Base-by-base conservation (phyloP, 2,113 vertebrate species). In the Thymallus thymallus region DNA sequence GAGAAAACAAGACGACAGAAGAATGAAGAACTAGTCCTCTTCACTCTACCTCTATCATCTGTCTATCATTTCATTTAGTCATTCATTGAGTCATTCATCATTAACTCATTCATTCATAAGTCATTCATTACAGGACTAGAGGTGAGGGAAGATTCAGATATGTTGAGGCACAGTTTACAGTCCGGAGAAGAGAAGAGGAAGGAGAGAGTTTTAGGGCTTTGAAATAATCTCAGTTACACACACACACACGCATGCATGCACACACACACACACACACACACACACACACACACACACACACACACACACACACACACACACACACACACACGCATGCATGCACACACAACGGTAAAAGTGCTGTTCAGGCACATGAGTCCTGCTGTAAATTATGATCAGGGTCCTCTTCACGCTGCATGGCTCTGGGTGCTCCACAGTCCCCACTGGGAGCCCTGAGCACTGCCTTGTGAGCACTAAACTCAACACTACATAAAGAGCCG, bases 361-460 rank as follows among this genome's bases (percentile, higher is more conserved):
- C 91, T 91, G 90, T 66, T 82, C 84, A 77, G 80, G 90, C 92
- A 91, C 86, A 91, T 30, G 32, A 93, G 91, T 93, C 92, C 91
- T 77, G 91, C 87, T 91, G 93, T 96, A 95, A 94, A 93, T 91
- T 87, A 93, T 91, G 95, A 95, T 93, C 91, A 4, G 91, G 87
- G 88, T 87, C 89, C 88, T 90, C 85, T 90, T 90, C 90, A 91
- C 86, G 86, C 89, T 88, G 85, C 82, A 91, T 91, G 85, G 86
- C 86, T 91, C 81, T 85, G 88, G 90, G 89, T 89, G 86, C 87
- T 9, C 1, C 6, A 35, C 35, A 35, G 35, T 35, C 35, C 6
- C 35, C 35, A 9, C 1, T 70, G 85, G 80, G 81, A 79, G 55
- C 12, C 29, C 51, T 13, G 68, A 68, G 68, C 23, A 67, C 63